Percentiles rank a stretch among this genome's conserved stretches.
phyloP scores from a whole-genome alignment of 2,888 invertebrate genomes.

The Neria commutata region DNA sequence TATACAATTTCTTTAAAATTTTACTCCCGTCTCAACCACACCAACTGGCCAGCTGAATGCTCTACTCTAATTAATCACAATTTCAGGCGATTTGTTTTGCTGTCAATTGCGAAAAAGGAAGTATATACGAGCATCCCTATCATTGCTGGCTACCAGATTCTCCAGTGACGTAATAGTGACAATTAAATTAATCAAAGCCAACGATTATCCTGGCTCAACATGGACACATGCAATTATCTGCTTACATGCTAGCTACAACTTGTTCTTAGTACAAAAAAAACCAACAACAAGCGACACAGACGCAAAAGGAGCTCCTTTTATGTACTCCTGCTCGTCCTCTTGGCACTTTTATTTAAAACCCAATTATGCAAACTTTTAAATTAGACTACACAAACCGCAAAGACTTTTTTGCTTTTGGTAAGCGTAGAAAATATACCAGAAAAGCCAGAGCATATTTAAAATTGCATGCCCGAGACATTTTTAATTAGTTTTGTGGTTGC shows the following conservation, averaged over 20 bases:
- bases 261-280: no score
- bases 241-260: no score
- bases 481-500: conserved; percentile 1
- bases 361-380: background rate
- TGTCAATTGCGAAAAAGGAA: background rate
- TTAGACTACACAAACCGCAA: background rate
- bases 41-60: no score
- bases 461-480: background rate
- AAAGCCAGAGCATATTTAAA: background rate
- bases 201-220: conserved; percentile 42
- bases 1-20: no score
- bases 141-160: conserved; percentile 8
- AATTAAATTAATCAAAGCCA: conserved; percentile 57
- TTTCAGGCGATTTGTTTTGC: background rate
- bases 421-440: background rate
- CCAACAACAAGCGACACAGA: no score
- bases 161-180: conserved; percentile 47
- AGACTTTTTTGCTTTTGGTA: no score
- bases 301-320: background rate
- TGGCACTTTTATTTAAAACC: no score
- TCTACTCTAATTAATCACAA: conserved; percentile 4
- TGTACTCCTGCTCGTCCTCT: no score
- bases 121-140: background rate
- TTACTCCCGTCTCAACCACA: no score
- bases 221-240: conserved; percentile 8